These are phyloP conservation scores for Pteronotus mesoamericanus DNA, from an alignment of 2,797 vertebrate species.

Conservation along the genomic window DNA sequence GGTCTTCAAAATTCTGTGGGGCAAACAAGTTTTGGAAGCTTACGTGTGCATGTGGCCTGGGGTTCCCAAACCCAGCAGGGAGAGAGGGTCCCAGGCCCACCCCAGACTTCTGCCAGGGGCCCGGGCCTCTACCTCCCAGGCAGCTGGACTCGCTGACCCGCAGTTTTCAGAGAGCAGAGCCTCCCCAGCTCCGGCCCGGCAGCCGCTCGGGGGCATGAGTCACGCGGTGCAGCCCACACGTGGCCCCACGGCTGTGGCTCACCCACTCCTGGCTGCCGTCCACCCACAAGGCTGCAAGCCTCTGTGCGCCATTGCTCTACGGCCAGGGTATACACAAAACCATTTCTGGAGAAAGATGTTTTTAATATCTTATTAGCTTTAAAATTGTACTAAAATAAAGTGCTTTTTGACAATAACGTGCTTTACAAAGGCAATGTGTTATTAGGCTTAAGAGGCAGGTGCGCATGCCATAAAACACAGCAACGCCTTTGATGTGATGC, in stretches of 20 bases:
- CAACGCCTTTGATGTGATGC: not conserved
- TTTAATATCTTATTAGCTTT: not conserved
- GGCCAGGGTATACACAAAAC: not conserved
- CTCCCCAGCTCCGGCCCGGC: not conserved
- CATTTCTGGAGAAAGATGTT: not conserved
- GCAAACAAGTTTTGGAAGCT: not conserved
- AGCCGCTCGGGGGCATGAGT: not conserved
- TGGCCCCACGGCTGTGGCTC: not conserved
- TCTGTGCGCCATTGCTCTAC: not conserved
- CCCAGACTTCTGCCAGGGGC: not conserved
- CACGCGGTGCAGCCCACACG: not conserved
- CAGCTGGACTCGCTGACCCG: not conserved
- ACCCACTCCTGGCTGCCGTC: not conserved
- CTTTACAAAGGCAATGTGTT: not conserved
- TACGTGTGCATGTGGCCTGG: not conserved
- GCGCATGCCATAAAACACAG: not conserved
- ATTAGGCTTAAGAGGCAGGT: slow-evolving; percentile 1
- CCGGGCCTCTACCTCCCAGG: not conserved
- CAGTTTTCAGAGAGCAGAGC: not conserved
- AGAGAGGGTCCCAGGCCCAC: not conserved
- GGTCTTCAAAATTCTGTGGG: not conserved
- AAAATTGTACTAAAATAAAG: not conserved
- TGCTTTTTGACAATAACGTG: not conserved
- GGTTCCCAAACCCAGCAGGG: not conserved
- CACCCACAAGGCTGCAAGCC: not conserved